Evolutionary conservation across 2,888 invertebrate genomes (phyloP).

Genomic region (Synanthedon vespiformis): DNA sequence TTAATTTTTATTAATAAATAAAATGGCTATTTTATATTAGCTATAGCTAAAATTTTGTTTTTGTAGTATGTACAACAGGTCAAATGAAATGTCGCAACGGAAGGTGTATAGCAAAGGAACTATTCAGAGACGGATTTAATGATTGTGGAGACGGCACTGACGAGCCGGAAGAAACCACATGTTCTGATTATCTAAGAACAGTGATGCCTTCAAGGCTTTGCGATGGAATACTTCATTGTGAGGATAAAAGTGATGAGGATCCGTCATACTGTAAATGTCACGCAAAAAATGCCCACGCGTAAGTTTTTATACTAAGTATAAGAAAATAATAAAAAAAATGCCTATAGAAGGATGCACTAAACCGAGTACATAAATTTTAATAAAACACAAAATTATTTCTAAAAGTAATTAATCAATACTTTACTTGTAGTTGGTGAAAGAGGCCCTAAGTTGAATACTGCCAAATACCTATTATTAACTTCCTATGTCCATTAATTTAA

Average conservation of each 20-base stretch:
- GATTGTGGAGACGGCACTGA: constrained; percentile 82
- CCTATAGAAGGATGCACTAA: too few species aligned
- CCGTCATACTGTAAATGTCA: constrained; percentile 74
- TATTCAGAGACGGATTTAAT: constrained; percentile 75
- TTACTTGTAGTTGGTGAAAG: too few species aligned
- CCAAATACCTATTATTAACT: too few species aligned
- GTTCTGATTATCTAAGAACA: constrained; percentile 75
- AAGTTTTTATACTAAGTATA: constrained; percentile 14
- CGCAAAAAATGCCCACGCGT: constrained; percentile 39
- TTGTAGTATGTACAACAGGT: constrained; percentile 71
- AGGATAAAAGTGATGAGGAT: constrained; percentile 82
- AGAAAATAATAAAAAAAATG: too few species aligned
- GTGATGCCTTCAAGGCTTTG: constrained; percentile 78
- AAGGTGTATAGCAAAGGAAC: constrained; percentile 75
- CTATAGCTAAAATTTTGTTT: too few species aligned
- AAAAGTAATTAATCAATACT: too few species aligned
- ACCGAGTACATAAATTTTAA: too few species aligned
- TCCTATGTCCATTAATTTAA: too few species aligned
- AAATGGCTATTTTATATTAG: too few species aligned
- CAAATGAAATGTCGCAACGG: constrained; percentile 77
- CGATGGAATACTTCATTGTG: constrained; percentile 81
- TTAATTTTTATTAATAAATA: too few species aligned
- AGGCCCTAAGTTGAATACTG: too few species aligned
- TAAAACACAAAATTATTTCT: too few species aligned
- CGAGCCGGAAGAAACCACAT: constrained; percentile 73